A percentile compares a stretch with the other conserved stretches of the same genome.
These are phyloP conservation scores for Lynx canadensis DNA, from an alignment of 2,113 vertebrate species.

Conservation along the genomic window DNA sequence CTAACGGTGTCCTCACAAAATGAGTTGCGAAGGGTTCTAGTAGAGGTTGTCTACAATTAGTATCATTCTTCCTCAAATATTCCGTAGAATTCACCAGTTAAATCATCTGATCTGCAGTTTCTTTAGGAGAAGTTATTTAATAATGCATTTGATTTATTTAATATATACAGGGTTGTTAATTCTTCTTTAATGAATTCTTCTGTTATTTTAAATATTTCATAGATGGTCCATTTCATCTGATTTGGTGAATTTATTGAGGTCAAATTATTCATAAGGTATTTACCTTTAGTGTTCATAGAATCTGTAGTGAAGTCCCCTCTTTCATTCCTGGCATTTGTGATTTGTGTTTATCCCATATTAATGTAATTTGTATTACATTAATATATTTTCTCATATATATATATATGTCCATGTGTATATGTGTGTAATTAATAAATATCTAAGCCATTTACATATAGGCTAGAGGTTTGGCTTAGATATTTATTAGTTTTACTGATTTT, in stretches of 20 bases:
- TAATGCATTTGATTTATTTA: neutral
- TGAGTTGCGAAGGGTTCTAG: neutral
- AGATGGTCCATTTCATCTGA: neutral
- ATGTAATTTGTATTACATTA: neutral
- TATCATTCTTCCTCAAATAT: neutral
- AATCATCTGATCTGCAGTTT: neutral
- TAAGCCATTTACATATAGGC: neutral
- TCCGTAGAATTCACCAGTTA: neutral
- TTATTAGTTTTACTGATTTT: neutral
- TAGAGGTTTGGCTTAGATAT: neutral
- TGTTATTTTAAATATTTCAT: neutral
- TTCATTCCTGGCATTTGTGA: neutral
- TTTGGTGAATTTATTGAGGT: neutral
- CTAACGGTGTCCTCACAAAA: neutral
- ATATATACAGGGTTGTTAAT: neutral
- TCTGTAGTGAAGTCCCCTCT: neutral
- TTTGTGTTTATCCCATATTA: neutral
- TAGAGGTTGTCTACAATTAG: neutral
- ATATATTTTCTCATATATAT: neutral
- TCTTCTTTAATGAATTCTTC: neutral
- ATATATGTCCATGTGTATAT: neutral
- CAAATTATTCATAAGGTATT: neutral
- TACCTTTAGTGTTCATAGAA: neutral
- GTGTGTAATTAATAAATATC: neutral
- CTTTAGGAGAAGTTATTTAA: neutral